These are phyloP conservation scores for Lynx canadensis DNA, from an alignment of 2,113 vertebrate genomes.

Conservation along the genomic window DNA sequence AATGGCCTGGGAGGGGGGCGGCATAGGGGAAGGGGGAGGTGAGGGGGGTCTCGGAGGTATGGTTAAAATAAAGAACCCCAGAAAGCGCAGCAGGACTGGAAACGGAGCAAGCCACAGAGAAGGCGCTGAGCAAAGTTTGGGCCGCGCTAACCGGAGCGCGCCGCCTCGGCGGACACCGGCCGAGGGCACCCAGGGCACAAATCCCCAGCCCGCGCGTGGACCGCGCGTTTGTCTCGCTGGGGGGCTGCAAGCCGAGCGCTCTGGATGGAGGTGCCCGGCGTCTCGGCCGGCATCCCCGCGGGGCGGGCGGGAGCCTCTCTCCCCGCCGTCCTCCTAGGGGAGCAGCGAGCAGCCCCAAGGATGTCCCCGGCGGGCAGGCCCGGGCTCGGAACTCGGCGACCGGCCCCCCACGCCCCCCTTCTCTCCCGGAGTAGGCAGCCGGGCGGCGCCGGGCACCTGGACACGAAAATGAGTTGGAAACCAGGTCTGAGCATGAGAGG, in stretches of 20 bases:
- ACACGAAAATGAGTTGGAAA: not conserved
- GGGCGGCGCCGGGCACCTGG: not conserved
- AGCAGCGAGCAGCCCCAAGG: not conserved
- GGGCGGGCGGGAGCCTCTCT: not conserved
- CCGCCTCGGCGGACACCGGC: not conserved
- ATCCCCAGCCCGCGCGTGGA: not conserved
- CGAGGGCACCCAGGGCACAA: not conserved
- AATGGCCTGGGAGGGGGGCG: not conserved
- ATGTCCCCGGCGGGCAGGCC: not conserved
- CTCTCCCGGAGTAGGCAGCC: not conserved
- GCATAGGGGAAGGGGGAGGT: not conserved
- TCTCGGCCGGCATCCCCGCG: not conserved
- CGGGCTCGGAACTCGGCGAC: fast-evolving
- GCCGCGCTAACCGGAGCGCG: not conserved
- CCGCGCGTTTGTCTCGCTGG: not conserved
- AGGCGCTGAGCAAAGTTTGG: conserved; percentile 25
- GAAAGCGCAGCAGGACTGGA: not conserved
- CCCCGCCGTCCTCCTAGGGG: not conserved
- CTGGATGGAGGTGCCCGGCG: not conserved
- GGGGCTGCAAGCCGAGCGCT: not conserved
- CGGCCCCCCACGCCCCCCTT: not conserved
- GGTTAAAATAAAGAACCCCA: not conserved
- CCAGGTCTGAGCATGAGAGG: not conserved
- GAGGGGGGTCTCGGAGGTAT: not conserved
- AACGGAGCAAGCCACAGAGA: not conserved